Conservation (phyloP, 2,113 vertebrate species). For the Aphelocoma coerulescens region DNA sequence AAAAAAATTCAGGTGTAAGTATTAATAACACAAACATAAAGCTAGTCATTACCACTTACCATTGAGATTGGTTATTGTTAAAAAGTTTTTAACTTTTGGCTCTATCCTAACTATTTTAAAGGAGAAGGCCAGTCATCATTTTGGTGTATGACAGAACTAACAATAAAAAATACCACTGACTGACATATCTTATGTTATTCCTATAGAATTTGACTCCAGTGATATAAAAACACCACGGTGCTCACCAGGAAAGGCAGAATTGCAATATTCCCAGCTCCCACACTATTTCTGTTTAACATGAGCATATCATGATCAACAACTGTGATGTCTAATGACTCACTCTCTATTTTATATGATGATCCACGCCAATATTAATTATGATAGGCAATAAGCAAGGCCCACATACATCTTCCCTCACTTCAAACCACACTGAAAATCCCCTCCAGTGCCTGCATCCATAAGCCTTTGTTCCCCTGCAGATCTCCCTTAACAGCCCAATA, state of each 20-base stretch:
- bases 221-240: neutral
- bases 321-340: neutral
- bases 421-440: neutral
- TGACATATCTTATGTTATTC: neutral
- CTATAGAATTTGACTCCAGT: neutral
- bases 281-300: neutral
- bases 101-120: neutral
- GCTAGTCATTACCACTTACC: neutral
- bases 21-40: neutral
- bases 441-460: neutral
- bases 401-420: neutral
- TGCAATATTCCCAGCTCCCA: neutral
- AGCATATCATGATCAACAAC: neutral
- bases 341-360: neutral
- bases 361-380: neutral
- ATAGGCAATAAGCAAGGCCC: slow-evolving; percentile 10
- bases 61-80: neutral
- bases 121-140: neutral
- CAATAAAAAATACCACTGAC: neutral
- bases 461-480: slow-evolving; percentile 47
- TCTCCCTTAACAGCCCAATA: slow-evolving; percentile 53
- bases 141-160: neutral
- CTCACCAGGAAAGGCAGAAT: neutral
- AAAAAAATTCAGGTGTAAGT: neutral
- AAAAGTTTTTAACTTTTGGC: neutral